These are phyloP conservation scores for Drosophila hydei DNA, from an alignment of 1,140 invertebrate genomes.

Conservation along the genomic window DNA sequence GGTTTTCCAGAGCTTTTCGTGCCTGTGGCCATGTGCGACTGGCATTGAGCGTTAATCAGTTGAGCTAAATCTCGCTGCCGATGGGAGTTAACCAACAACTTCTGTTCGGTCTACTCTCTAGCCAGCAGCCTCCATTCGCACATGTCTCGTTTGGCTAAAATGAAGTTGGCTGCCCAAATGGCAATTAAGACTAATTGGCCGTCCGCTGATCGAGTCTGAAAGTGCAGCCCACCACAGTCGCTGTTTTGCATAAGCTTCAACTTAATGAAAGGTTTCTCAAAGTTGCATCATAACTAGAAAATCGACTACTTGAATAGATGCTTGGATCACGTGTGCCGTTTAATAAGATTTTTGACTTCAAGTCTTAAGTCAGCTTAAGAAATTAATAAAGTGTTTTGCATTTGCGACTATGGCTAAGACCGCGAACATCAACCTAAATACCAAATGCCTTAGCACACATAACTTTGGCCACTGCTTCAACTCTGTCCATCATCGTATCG, in stretches of 20 bases:
- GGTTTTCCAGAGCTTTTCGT: constrained; percentile 25
- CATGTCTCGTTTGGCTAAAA: constrained; percentile 40
- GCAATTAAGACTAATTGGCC: constrained; percentile 77
- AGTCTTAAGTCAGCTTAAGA: not conserved
- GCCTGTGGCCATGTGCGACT: constrained; percentile 36
- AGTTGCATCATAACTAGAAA: constrained; percentile 45
- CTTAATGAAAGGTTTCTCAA: constrained; percentile 33
- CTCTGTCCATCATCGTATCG: constrained; percentile 26
- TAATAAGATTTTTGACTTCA: not conserved
- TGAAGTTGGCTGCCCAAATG: constrained; percentile 54
- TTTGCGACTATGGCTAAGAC: constrained; percentile 19
- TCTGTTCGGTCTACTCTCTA: constrained; percentile 45
- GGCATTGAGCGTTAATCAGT: constrained; percentile 70
- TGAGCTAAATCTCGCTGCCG: constrained; percentile 53
- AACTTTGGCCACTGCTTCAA: constrained; percentile 12
- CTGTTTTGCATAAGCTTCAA: constrained; percentile 10
- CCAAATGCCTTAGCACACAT: constrained; percentile 50
- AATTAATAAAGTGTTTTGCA: constrained; percentile 21
- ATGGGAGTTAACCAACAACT: constrained; percentile 64
- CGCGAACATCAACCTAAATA: constrained; percentile 71
- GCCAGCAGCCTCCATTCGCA: not conserved
- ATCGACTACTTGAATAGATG: constrained; percentile 3
- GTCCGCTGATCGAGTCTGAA: constrained; percentile 40
- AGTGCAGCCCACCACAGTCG: constrained; percentile 56
- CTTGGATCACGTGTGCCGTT: not conserved